Evolutionary conservation across 2,113 vertebrate genomes (phyloP), one percentile per base, ranked within the genome.

Genomic region (Proteles cristata): DNA sequence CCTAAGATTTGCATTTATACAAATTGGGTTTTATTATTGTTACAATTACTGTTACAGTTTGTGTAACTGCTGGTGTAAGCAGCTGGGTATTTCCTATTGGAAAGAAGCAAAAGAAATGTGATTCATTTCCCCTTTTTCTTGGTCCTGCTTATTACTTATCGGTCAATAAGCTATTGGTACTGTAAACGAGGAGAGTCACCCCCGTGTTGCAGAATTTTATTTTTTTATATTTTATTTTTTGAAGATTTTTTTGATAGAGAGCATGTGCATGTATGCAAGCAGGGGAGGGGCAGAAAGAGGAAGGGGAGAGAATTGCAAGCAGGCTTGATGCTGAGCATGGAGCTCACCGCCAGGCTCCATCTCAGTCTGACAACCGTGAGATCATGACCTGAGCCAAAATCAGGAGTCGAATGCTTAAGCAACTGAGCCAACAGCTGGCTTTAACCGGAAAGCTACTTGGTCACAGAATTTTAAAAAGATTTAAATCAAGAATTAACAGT

Each of bases 1-100:
- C 4, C n/a, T 65, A 65, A 83, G 7, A 92, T 92, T 71, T 94
- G 28, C 61, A 77, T 96, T 92, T 97, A 79, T 83, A 66, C 79
- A 86, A 73, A 93, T 21, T 82, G 63, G 58, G 39, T 84, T 95
- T 89, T 89, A 68, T 94, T 97, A 91, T 65, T 92, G 55, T 63
- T 91, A 71, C 76, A 91, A 88, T 93, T 84, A 90, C 73, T 77
- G 16, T 76, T 88, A 74, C 61, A 81, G 21, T 83, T 86, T 68
- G 31, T 65, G 33, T 55, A 90, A 65, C 83, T 96, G 63, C 83
- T 92, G 39, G 79, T 84, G 10, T 50, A 95, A 98, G 73, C 45
- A 82, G 61, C 17, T 9, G 2, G 53, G 3, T 83, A 74, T 86
- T 92, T 86, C 58, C 65, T 88, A 17, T 61, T 63, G 25, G 53